Conservation (phyloP, 2,113 vertebrate genomes). For the Agelaius phoeniceus region DNA sequence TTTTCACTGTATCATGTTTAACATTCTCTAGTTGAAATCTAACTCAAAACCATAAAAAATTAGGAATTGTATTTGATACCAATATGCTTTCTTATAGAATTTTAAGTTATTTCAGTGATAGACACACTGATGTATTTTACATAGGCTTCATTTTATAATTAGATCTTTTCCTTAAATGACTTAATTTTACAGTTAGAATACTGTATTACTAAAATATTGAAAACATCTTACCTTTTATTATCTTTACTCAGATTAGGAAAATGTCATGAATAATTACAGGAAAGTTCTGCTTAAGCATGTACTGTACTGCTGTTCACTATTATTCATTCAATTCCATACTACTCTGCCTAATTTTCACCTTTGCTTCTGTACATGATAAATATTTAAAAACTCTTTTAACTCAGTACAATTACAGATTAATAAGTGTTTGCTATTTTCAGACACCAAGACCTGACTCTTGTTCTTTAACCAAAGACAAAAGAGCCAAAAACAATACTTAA, state of each 20-base stretch:
- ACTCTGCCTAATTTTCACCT: neutral
- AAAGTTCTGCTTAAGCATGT: neutral
- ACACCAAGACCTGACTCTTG: neutral
- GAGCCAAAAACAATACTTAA: neutral
- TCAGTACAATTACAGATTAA: neutral
- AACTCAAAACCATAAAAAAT: constrained; percentile 1
- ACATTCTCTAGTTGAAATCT: neutral
- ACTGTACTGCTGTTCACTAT: neutral
- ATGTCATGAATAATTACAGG: neutral
- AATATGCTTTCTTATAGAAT: neutral
- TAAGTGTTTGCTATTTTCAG: neutral
- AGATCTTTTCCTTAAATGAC: constrained; percentile 32
- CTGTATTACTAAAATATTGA: neutral
- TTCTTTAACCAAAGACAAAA: neutral
- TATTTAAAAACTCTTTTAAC: neutral
- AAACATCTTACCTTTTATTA: neutral
- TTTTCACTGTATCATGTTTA: neutral
- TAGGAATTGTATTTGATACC: neutral
- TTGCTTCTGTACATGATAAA: neutral
- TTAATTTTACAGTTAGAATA: neutral
- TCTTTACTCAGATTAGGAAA: neutral
- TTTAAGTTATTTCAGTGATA: constrained; percentile 35
- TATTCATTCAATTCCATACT: neutral
- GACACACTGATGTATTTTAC: constrained; percentile 12
- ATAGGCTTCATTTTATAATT: constrained; percentile 21